Base-by-base conservation (phyloP, 2,113 vertebrate genomes). In the Strix aluco region DNA sequence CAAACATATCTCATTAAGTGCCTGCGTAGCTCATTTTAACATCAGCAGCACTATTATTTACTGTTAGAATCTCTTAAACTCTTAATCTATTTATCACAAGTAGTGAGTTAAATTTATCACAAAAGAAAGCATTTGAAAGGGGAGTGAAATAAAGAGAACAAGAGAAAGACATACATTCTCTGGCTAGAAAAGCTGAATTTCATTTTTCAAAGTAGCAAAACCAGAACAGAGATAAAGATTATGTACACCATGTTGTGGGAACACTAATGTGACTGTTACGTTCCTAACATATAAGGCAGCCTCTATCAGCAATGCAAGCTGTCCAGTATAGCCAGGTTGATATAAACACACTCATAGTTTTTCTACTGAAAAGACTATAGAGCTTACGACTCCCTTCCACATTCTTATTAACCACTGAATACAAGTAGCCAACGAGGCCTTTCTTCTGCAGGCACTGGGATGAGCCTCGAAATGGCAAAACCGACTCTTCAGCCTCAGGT, bases 1-100 rank as follows among this genome's bases (percentile, higher is more conserved):
- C 40, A 89, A 96, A 90, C 19, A 3, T n/a, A 47, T 77, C 70
- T 88, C 77, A 95, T 61, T n/a, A 94, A 89, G 38, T 54, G 32
- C 29, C 52, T 65, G 4, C 20, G 23, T 36, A 91, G 47, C 73
- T 65, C 13, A 91, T 79, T 91, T 81, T 52, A 91, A 86, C 42
- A 86, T 79, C 69, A 73, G 29, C 32, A 84, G 21, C 70, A n/a
- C 38, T 74, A 38, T 71, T 86, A 89, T 74, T 91, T 94, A 84
- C 61, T 81, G 29, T 74, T 89, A 88, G 14, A 13, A 79, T 54
- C 51, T 81, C 65, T 82, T 61, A 71, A 86, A 77, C 34, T 72
- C 51, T 70, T 62, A 38, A 66, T 69, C 51, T 59, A 52, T 92
- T 86, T 86, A 47, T 86, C 55, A 49, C 13, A 52, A 79, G 20